Percentiles rank a stretch among this genome's conserved stretches.
phyloP scores from a whole-genome alignment of 2,113 vertebrate genomes.

The Datnioides undecimradiatus region DNA sequence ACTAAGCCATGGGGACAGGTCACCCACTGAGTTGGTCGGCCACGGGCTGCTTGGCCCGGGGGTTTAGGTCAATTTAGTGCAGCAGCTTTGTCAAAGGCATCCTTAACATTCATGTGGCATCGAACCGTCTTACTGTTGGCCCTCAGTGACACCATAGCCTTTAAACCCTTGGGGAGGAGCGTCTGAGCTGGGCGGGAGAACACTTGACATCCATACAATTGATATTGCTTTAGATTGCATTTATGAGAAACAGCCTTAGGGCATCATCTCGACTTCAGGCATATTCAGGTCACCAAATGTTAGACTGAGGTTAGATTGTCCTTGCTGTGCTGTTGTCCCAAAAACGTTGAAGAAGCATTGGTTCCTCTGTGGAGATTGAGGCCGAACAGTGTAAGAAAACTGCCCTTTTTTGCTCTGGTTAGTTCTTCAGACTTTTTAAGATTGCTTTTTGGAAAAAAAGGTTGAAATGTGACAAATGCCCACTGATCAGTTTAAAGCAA shows the following conservation, averaged over 20 bases:
- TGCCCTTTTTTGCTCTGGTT: slow-evolving; percentile 3
- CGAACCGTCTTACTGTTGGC: slow-evolving; percentile 49
- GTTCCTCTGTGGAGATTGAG: slow-evolving; percentile 12
- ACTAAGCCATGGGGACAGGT: slow-evolving; percentile 61
- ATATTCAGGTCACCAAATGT: slow-evolving; percentile 60
- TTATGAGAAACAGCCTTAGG: slow-evolving; percentile 31
- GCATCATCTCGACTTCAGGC: not conserved
- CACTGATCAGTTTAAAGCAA: slow-evolving; percentile 5
- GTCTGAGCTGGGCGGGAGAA: not conserved
- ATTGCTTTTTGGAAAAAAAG: not conserved
- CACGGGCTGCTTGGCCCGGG: slow-evolving; percentile 47
- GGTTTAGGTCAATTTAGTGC: slow-evolving; percentile 69
- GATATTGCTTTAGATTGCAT: slow-evolving; percentile 44
- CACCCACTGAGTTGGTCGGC: slow-evolving; percentile 29
- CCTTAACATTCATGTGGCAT: slow-evolving; percentile 72
- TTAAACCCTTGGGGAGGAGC: slow-evolving; percentile 41
- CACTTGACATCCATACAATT: slow-evolving; percentile 46
- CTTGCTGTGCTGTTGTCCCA: slow-evolving; percentile 21
- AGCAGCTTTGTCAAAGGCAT: slow-evolving; percentile 67
- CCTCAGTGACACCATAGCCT: slow-evolving; percentile 58
- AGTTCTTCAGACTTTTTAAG: not conserved
- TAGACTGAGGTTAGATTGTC: slow-evolving; percentile 41
- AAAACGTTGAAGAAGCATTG: slow-evolving; percentile 20
- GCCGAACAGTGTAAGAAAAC: slow-evolving; percentile 1
- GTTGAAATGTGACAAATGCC: slow-evolving; percentile 14